These are phyloP conservation scores for Centropristis striata DNA, from an alignment of 2,113 vertebrate genomes.

Conservation along the genomic window DNA sequence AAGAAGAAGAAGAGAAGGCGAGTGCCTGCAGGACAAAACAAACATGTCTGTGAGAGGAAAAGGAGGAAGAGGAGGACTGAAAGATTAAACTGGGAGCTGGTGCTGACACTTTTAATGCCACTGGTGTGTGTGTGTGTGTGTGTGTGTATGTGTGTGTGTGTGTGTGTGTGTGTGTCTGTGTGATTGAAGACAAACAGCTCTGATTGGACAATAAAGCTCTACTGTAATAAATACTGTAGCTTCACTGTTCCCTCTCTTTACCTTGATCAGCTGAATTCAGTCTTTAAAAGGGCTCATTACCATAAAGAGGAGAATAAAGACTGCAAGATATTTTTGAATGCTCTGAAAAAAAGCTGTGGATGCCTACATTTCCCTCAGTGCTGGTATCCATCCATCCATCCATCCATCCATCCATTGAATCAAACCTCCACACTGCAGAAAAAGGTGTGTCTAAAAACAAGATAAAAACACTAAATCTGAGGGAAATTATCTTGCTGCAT, in stretches of 20 bases:
- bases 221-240: neutral
- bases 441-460: no score
- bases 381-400: no score
- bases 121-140: neutral
- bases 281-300: no score
- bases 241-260: neutral
- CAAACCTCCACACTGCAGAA: no score
- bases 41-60: constrained; percentile 17
- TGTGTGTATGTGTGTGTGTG: neutral
- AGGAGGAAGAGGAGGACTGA: constrained; percentile 6
- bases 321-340: neutral
- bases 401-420: no score
- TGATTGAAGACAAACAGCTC: neutral
- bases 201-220: neutral
- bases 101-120: neutral
- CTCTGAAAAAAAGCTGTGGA: neutral
- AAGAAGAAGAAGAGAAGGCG: neutral
- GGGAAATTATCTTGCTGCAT: no score
- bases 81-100: constrained; percentile 11
- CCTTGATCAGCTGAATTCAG: neutral
- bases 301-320: neutral
- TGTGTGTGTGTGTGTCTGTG: neutral
- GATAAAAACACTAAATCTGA: no score
- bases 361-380: no score
- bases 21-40: constrained; percentile 41